Conservation (phyloP, 2,797 vertebrate genomes). For the Dicrostonyx torquatus region DNA sequence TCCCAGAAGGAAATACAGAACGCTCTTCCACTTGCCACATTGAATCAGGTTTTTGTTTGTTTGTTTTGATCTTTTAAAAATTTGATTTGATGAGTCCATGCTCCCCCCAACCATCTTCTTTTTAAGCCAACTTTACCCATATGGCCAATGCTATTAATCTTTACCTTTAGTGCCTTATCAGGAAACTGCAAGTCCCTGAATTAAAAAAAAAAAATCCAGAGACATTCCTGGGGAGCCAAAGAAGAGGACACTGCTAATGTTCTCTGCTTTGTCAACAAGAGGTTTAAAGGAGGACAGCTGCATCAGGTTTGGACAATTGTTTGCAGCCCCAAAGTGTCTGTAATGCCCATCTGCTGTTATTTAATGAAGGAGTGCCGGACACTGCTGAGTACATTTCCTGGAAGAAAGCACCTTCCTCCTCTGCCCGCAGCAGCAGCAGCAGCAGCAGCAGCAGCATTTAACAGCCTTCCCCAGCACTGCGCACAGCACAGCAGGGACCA, state of each 20-base stretch:
- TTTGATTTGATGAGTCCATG: neutral
- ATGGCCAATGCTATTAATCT: neutral
- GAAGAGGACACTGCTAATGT: neutral
- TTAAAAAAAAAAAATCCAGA: neutral
- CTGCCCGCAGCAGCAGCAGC: neutral
- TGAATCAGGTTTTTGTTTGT: neutral
- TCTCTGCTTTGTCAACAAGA: neutral
- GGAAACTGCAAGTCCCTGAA: conserved; percentile 15
- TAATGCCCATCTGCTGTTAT: conserved; percentile 20
- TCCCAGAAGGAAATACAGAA: conserved; percentile 26
- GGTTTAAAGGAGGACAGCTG: neutral
- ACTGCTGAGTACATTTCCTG: conserved; percentile 59
- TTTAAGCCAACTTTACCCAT: neutral
- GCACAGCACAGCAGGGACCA: neutral
- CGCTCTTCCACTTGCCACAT: neutral
- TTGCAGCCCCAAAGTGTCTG: neutral
- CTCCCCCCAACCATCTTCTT: neutral
- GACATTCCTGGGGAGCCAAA: neutral
- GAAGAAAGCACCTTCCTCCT: conserved; percentile 38
- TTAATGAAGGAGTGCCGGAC: conserved; percentile 44
- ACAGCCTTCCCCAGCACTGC: neutral
- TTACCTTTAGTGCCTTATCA: neutral
- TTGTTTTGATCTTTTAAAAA: neutral
- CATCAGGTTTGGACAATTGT: neutral
- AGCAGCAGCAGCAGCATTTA: neutral